These are phyloP conservation scores for Calvadosia cruxmelitensis DNA, from an alignment of 30 jellyfish, hydroid and myxozoan genomes.

Conservation along the genomic window DNA sequence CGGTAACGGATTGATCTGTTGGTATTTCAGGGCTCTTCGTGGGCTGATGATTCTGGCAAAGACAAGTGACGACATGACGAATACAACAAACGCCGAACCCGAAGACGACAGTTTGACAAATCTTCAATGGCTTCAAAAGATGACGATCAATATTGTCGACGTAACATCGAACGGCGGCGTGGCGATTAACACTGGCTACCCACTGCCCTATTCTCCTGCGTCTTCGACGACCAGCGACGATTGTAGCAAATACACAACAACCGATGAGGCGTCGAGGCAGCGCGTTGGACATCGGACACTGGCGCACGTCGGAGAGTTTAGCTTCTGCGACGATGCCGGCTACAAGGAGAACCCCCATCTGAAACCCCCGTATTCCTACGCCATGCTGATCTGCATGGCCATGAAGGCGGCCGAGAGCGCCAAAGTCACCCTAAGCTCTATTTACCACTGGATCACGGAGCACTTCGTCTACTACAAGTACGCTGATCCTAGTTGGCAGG, in stretches of 20 bases:
- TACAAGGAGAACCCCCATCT: constrained; percentile 74
- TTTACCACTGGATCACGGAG: constrained; percentile 95
- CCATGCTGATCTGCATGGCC: constrained; percentile 95
- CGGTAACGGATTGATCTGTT: no score
- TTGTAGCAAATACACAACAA: constrained; percentile 4
- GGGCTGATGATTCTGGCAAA: no score
- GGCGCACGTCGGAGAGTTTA: neutral
- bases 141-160: constrained; percentile 57
- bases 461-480: constrained; percentile 80
- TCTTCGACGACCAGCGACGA: constrained; percentile 91
- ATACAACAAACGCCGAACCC: constrained; percentile 2
- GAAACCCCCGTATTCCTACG: constrained; percentile 98
- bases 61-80: neutral
- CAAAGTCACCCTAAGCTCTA: constrained; percentile 88
- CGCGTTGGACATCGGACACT: neutral
- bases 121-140: constrained; percentile 88
- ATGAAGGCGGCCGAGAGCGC: constrained; percentile 85
- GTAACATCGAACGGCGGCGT: constrained; percentile 31
- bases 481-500: constrained; percentile 99
- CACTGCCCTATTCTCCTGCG: constrained; percentile 92
- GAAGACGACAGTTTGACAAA: constrained; percentile 90
- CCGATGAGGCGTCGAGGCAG: constrained; percentile 8
- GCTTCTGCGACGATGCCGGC: constrained; percentile 37
- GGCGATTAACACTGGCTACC: neutral
- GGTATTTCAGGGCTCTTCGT: no score